A percentile compares a stretch with the other conserved stretches of the same genome.
Conservation (phyloP, 1,140 invertebrate species). For the Drosophila arawakana region DNA sequence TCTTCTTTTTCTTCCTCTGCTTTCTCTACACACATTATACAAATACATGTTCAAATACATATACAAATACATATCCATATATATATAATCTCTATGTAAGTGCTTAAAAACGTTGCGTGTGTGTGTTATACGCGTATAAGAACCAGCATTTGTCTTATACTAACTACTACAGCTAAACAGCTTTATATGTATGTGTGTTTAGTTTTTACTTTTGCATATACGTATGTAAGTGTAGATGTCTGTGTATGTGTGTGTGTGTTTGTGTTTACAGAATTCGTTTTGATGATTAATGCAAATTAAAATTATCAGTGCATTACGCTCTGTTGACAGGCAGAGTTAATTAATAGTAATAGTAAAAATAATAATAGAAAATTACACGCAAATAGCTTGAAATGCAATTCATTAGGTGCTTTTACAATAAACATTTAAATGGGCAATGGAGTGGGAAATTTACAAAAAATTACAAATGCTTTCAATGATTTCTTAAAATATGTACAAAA, state of each 20-base stretch:
- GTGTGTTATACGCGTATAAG: conserved; percentile 22
- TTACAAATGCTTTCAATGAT: conserved; percentile 14
- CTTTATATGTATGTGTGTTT: conserved; percentile 31
- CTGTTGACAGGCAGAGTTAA: conserved; percentile 78
- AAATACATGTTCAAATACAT: conserved; percentile 40
- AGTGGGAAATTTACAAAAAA: conserved; percentile 14
- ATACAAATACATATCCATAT: conserved; percentile 64
- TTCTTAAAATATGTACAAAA: conserved; percentile 57
- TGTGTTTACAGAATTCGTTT: conserved; percentile 25
- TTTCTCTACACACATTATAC: conserved; percentile 22
- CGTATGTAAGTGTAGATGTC: conserved; percentile 30
- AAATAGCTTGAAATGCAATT: conserved; percentile 65
- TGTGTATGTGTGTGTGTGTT: conserved; percentile 36
- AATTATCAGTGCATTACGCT: conserved; percentile 83
- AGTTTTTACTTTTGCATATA: conserved; percentile 9
- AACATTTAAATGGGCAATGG: background rate
- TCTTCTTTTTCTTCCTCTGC: conserved; percentile 11
- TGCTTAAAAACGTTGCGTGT: conserved; percentile 59
- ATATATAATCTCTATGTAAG: conserved; percentile 27
- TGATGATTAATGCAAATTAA: conserved; percentile 69
- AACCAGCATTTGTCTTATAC: conserved; percentile 34
- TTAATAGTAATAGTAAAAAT: conserved; percentile 55
- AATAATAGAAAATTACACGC: conserved; percentile 20
- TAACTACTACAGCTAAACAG: conserved; percentile 59
- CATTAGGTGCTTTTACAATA: background rate